Conservation (phyloP, 2,797 vertebrate genomes). For the Etheostoma perlongum region DNA sequence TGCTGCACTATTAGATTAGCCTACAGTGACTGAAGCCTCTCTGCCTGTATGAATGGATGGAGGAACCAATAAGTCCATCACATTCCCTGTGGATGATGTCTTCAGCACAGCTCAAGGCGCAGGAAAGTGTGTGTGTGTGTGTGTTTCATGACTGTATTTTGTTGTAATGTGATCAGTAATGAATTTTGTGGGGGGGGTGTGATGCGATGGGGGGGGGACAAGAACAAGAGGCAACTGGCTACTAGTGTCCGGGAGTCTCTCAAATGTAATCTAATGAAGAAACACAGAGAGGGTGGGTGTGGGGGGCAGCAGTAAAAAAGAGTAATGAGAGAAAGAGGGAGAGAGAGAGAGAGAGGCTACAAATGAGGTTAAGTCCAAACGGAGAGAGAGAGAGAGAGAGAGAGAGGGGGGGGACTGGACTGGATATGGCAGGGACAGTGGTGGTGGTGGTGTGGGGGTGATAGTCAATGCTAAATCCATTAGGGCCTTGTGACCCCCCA, state of each 20-base stretch:
- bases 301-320: constrained; percentile 37
- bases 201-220: constrained; percentile 79
- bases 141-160: constrained; percentile 87
- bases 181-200: constrained; percentile 92
- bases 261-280: constrained; percentile 97
- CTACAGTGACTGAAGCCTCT: constrained; percentile 64
- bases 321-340: constrained; percentile 75
- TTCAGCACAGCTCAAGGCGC: constrained; percentile 85
- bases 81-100: constrained; percentile 86
- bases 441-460: constrained; percentile 80
- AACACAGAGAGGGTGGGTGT: constrained; percentile 86
- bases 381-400: constrained; percentile 47
- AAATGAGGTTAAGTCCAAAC: constrained; percentile 78
- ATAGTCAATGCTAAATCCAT: constrained; percentile 99
- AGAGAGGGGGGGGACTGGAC: constrained; percentile 76
- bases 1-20: constrained; percentile 75
- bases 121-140: constrained; percentile 25
- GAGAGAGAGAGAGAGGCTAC: constrained; percentile 68
- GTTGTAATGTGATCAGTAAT: constrained; percentile 99
- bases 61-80: constrained; percentile 70
- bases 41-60: constrained; percentile 66
- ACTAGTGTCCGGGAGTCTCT: constrained; percentile 96
- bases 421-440: constrained; percentile 83
- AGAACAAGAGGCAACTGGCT: constrained; percentile 97
- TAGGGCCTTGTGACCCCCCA: constrained; percentile 94